Percentiles rank a stretch among this genome's conserved stretches.
Evolutionary conservation across 2,113 vertebrate species (phyloP).

Genomic region (Neodon shergylaensis): DNA sequence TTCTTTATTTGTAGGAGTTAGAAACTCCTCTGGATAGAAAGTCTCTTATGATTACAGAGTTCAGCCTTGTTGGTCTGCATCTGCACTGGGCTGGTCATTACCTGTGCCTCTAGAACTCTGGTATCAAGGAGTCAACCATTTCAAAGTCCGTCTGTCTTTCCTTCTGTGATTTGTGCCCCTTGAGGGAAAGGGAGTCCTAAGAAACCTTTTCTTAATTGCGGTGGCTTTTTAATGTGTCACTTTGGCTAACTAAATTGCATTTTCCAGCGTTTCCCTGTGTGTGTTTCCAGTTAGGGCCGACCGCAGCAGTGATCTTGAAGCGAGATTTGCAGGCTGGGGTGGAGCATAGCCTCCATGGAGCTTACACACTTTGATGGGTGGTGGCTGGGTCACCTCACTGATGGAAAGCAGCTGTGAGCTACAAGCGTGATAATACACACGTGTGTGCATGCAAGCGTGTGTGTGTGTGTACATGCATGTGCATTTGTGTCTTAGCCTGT

Average conservation of each 20-base stretch:
- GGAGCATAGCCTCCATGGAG: neutral
- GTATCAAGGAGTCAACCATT: neutral
- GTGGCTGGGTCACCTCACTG: neutral
- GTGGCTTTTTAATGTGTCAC: conserved; percentile 1
- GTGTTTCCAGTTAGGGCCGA: conserved; percentile 30
- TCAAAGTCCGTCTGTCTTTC: neutral
- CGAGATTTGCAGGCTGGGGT: neutral
- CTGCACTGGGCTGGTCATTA: neutral
- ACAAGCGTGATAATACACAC: neutral
- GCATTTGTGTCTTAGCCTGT: neutral
- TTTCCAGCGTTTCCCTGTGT: conserved; percentile 15
- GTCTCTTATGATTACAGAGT: neutral
- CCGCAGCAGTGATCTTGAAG: neutral
- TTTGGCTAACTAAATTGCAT: conserved; percentile 27
- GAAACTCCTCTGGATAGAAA: neutral
- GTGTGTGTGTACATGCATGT: neutral
- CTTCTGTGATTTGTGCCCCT: neutral
- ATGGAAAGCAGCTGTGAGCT: neutral
- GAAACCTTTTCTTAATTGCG: conserved; percentile 36
- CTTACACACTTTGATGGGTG: neutral
- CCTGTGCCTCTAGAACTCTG: neutral
- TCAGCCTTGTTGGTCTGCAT: neutral
- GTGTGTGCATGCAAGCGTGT: neutral
- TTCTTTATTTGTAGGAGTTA: conserved; percentile 5
- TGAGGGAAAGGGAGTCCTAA: neutral